Base-by-base conservation (phyloP, 2,113 vertebrate species). In the Periophthalmus modestus region DNA sequence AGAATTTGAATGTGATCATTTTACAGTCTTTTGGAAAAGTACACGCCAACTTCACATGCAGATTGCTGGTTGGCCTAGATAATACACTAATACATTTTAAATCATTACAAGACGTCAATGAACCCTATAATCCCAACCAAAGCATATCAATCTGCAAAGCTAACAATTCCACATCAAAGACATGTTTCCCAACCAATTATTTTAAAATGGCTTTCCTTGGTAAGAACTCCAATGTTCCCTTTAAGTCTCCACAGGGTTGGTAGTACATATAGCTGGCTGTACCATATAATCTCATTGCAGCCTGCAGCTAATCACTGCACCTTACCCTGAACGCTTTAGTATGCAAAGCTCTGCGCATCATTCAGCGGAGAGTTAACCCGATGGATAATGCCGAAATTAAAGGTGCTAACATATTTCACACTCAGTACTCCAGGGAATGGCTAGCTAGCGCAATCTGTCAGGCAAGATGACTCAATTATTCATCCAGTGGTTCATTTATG, bases 391-490 rank as follows among this genome's bases (percentile, higher is more conserved):
- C 16, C 80, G 71, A 75, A 80, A 83, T 87, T 74, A 83, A 83
- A 83, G 73, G 71, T 72, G 66, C 68, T 63, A 66, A 82, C 66
- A 66, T 65, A 61, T 78, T 79, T 79, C 73, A 65, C 75, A 73
- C 70, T 34, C 67, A 23, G 61, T 66, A 78, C 65, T 83, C 78
- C 55, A 0, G 68, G 77, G 28, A 59, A 55, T 1, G 50, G 63
- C 47, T 79, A 57, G 72, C 28, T 79, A 57, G 72, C 28, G 78
- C 80, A 67, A 61, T 24, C 74, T 83, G 85, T 85, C 84, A 77
- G 50, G 19, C 62, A 82, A 68, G 68, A 82, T 36, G 16, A 71
- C 78, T 91, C 78, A 84, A 89, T 89, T 84, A 90, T 89, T 88
- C 78, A 90, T 77, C 19, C 54, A 69, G 70, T 1, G 16, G 69